Conservation (phyloP, 2,797 vertebrate species). For the Hemibagrus guttatus region DNA sequence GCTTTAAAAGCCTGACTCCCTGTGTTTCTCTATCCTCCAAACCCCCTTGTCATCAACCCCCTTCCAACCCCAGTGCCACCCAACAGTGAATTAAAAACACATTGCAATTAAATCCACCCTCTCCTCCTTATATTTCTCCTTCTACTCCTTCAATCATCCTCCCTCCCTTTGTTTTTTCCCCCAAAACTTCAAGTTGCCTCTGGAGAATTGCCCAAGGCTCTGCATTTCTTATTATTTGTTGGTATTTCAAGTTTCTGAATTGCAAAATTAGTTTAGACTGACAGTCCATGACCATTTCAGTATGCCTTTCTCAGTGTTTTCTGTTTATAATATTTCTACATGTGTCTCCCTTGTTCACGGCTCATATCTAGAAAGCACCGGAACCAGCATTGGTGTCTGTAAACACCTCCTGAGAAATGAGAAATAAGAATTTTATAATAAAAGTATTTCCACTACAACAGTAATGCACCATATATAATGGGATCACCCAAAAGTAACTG, state of each 20-base stretch:
- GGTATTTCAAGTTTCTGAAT: conserved; percentile 3
- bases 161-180: neutral
- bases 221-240: conserved; percentile 27
- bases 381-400: neutral
- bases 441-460: neutral
- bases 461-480: neutral
- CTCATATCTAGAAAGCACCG: neutral
- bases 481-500: neutral
- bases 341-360: neutral
- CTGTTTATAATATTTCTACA: conserved; percentile 4
- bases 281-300: neutral
- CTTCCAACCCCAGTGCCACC: conserved; percentile 53
- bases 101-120: conserved; percentile 64
- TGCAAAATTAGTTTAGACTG: neutral
- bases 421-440: neutral
- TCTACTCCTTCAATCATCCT: conserved; percentile 36
- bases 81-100: conserved; percentile 61
- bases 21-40: conserved; percentile 34
- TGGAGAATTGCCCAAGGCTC: neutral
- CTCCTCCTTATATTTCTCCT: conserved; percentile 55
- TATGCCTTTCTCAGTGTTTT: neutral
- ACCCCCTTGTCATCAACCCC: conserved; percentile 54
- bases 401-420: neutral
- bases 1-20: conserved; percentile 38
- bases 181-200: conserved; percentile 16